Evolutionary conservation across 1,140 invertebrate genomes (phyloP).

Genomic region (Acarapis woodi): DNA sequence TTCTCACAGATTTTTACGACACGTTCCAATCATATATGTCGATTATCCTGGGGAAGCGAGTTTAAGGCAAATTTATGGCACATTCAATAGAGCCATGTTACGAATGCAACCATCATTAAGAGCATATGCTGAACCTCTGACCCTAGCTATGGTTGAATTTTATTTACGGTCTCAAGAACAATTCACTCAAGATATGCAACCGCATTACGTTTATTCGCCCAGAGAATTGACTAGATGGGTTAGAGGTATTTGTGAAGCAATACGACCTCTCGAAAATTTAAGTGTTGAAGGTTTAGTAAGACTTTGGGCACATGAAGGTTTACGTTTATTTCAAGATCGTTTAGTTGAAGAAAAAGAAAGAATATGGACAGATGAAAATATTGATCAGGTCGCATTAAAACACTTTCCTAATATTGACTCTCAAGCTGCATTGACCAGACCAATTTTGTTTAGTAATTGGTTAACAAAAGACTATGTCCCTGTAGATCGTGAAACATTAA

Average conservation of each 20-base stretch:
- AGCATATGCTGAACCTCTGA: slow-evolving; percentile 78
- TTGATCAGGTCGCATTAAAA: slow-evolving; percentile 69
- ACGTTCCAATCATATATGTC: slow-evolving; percentile 96
- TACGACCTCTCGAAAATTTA: slow-evolving; percentile 60
- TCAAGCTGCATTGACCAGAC: slow-evolving; percentile 51
- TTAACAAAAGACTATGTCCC: slow-evolving; percentile 91
- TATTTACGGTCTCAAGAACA: slow-evolving; percentile 84
- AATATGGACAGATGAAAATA: slow-evolving; percentile 92
- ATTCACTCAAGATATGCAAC: slow-evolving; percentile 99
- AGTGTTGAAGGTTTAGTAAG: slow-evolving; percentile 76
- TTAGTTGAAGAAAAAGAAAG: slow-evolving; percentile 80
- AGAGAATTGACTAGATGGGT: slow-evolving; percentile 99
- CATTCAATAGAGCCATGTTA: slow-evolving; percentile 89
- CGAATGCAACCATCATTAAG: slow-evolving; percentile 59
- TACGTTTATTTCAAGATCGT: slow-evolving; percentile 73
- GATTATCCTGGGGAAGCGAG: slow-evolving; percentile 96
- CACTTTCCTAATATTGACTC: slow-evolving; percentile 77
- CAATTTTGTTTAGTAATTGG: slow-evolving; percentile 96
- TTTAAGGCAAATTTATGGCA: slow-evolving; percentile 91
- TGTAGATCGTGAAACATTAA: slow-evolving; percentile 69
- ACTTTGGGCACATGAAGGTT: slow-evolving; percentile 91
- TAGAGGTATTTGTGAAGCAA: slow-evolving; percentile 91
- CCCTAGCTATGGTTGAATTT: slow-evolving; percentile 96
- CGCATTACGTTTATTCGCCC: slow-evolving; percentile 98
- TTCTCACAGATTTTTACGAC: slow-evolving; percentile 50